These are phyloP conservation scores for Tricholauxania praeusta DNA, from an alignment of 2,888 invertebrate species.

Conservation along the genomic window DNA sequence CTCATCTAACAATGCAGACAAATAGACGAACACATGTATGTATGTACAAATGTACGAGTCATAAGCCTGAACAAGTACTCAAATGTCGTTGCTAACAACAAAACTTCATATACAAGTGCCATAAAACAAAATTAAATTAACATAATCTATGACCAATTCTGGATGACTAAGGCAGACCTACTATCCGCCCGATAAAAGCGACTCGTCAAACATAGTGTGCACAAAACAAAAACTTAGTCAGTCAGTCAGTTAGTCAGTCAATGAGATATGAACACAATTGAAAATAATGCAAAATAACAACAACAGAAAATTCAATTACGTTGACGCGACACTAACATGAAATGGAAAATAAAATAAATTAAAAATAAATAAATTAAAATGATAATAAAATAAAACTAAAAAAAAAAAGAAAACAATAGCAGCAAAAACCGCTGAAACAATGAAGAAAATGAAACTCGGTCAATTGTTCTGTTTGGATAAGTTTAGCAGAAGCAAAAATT, in stretches of 20 bases:
- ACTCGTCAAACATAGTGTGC: not conserved
- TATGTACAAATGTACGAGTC: no score
- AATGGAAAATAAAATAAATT: no score
- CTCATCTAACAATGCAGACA: no score
- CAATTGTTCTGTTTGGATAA: constrained; percentile 10
- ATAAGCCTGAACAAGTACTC: not conserved
- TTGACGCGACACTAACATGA: not conserved
- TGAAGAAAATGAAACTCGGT: not conserved
- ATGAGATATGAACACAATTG: no score
- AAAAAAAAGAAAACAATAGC: not conserved
- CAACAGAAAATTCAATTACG: constrained; percentile 12
- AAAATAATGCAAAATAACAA: not conserved
- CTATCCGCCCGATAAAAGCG: no score
- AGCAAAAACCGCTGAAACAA: constrained; percentile 4
- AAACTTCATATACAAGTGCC: not conserved
- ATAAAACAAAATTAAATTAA: not conserved
- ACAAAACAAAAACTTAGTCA: not conserved
- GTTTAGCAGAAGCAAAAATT: not conserved
- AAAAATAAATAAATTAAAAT: not conserved
- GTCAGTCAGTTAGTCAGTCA: not conserved
- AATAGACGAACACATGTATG: no score
- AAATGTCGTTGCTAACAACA: not conserved
- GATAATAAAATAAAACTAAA: not conserved
- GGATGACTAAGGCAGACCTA: constrained; percentile 7
- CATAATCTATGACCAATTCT: constrained; percentile 17